phyloP scores from a whole-genome alignment of 2,113 vertebrate genomes.

The Acrocephalus arundinaceus region DNA sequence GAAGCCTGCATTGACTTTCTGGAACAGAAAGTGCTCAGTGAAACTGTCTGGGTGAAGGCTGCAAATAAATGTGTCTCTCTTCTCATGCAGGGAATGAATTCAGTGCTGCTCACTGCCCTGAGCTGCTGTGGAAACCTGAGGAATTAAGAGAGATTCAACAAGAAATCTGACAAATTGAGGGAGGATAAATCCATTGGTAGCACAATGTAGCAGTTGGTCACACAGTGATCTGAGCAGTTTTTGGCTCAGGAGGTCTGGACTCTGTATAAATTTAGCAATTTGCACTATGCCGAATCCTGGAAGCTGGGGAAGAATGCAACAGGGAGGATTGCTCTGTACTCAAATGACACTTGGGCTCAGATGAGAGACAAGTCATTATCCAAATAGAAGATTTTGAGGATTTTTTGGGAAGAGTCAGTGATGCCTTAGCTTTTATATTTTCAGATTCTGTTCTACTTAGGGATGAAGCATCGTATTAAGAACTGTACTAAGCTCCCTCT shows the following conservation, averaged over 20 bases:
- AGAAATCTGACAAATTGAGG: not conserved
- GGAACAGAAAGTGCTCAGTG: not conserved
- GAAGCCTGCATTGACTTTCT: not conserved
- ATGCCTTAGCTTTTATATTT: no score
- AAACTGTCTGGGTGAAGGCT: not conserved
- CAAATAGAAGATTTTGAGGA: not conserved
- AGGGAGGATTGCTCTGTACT: not conserved
- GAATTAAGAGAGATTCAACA: not conserved
- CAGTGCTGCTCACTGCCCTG: not conserved
- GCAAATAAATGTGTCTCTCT: not conserved
- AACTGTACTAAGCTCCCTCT: no score
- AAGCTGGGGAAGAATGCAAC: not conserved
- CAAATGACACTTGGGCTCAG: not conserved
- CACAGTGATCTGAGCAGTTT: not conserved
- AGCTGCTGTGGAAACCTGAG: not conserved
- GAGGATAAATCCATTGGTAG: not conserved
- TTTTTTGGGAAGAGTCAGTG: not conserved
- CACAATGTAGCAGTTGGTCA: not conserved
- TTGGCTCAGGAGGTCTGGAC: not conserved
- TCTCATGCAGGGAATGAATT: not conserved
- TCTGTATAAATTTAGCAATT: constrained; percentile 18
- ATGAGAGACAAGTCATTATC: not conserved
- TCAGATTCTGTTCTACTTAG: no score
- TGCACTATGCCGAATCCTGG: not conserved
- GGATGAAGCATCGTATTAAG: no score